Conservation (phyloP, 2,113 vertebrate genomes). For the Hiodon alosoides region DNA sequence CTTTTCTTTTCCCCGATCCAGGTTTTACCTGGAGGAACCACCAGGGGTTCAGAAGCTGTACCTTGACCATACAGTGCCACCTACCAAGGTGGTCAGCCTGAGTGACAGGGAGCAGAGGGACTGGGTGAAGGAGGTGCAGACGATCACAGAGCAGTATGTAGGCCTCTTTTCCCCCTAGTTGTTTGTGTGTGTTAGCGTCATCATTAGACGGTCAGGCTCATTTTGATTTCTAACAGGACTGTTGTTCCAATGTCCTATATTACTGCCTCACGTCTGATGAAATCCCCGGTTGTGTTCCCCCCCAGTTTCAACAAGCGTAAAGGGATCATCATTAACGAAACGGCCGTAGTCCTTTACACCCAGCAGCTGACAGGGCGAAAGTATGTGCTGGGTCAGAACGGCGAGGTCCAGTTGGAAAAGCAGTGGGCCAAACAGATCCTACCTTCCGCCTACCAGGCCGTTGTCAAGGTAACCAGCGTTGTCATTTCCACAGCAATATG, state of each 20-base stretch:
- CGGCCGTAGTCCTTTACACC: slow-evolving; percentile 73
- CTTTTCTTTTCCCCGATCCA: slow-evolving; percentile 41
- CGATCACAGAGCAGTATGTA: slow-evolving; percentile 80
- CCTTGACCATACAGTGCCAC: slow-evolving; percentile 64
- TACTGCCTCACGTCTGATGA: too few species aligned
- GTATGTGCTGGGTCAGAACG: slow-evolving; percentile 79
- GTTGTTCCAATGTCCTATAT: too few species aligned
- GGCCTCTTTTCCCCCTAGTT: slow-evolving; percentile 40
- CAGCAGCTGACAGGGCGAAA: slow-evolving; percentile 84
- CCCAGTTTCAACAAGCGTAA: slow-evolving; percentile 81
- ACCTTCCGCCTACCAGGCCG: slow-evolving; percentile 83
- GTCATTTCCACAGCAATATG: neutral
- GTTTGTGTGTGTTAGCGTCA: neutral
- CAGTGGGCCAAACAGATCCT: slow-evolving; percentile 93
- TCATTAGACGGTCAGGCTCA: too few species aligned
- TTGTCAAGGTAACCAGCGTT: slow-evolving; percentile 73
- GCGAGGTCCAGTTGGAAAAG: slow-evolving; percentile 85
- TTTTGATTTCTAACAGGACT: too few species aligned
- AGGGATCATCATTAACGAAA: slow-evolving; percentile 85
- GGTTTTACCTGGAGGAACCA: slow-evolving; percentile 81
- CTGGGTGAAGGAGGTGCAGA: slow-evolving; percentile 88
- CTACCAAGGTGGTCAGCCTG: slow-evolving; percentile 70
- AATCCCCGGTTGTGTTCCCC: slow-evolving; percentile 25
- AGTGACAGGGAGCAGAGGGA: slow-evolving; percentile 82
- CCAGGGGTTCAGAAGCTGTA: slow-evolving; percentile 78